These are phyloP conservation scores for Chaunax sp. DNA, from an alignment of 2,797 vertebrate species.

Conservation along the genomic window DNA sequence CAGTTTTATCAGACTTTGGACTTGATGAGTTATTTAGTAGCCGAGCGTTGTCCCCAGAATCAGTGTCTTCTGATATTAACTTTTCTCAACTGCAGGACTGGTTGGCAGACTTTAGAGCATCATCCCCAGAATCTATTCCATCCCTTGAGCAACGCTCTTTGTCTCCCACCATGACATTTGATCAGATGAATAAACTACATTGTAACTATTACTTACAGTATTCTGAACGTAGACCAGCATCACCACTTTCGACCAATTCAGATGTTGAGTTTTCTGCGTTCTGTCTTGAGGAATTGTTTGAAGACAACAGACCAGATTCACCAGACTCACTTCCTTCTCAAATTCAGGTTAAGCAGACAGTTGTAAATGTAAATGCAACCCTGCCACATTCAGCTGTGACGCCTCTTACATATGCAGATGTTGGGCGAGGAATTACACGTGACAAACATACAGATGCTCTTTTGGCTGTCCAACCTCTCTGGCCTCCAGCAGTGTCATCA, in stretches of 20 bases:
- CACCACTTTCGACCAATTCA: constrained; percentile 6
- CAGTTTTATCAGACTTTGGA: constrained; percentile 17
- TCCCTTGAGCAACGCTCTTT: not conserved
- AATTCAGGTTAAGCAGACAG: not conserved
- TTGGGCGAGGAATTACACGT: not conserved
- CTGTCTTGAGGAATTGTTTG: not conserved
- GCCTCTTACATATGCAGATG: constrained; percentile 3
- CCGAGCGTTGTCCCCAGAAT: constrained; percentile 40
- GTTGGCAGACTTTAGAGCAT: constrained; percentile 36
- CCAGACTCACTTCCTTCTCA: not conserved
- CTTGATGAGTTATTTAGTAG: constrained; percentile 1
- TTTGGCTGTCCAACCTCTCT: no score
- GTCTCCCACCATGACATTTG: not conserved
- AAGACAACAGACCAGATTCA: not conserved
- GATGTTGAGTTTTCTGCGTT: constrained; percentile 17
- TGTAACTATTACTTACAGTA: constrained; percentile 3
- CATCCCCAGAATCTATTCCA: constrained; percentile 19
- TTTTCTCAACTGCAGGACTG: constrained; percentile 7
- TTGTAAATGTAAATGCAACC: no score
- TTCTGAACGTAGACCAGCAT: not conserved
- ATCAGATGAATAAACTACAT: not conserved
- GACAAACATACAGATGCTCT: no score
- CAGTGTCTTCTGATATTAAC: constrained; percentile 32
- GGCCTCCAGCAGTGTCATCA: no score
- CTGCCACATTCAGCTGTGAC: not conserved